phyloP scores from a whole-genome alignment of 2,113 vertebrate species.

The Geococcyx californianus region DNA sequence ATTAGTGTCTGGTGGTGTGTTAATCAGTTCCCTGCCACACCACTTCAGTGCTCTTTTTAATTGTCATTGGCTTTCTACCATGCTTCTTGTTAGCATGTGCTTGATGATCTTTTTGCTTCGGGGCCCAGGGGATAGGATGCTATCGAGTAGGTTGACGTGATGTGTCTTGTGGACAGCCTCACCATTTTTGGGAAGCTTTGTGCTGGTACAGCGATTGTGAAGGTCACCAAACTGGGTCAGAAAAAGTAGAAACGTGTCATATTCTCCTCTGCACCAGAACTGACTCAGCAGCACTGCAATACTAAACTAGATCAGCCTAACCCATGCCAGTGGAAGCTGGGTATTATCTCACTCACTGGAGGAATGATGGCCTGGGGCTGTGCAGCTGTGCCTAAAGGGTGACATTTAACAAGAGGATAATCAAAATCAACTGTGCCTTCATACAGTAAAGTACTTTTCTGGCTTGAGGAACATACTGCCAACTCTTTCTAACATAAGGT shows the following conservation, averaged over 20 bases:
- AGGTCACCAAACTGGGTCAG: background rate
- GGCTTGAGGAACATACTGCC: background rate
- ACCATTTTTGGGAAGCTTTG: background rate
- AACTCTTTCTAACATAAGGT: background rate
- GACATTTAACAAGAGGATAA: slow-evolving; percentile 14
- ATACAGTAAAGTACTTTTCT: background rate
- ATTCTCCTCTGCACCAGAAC: background rate
- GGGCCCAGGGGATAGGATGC: background rate
- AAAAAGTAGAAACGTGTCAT: background rate
- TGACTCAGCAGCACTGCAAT: background rate
- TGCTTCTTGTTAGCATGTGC: background rate
- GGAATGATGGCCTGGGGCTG: background rate
- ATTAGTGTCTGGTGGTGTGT: background rate
- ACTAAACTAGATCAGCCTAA: background rate
- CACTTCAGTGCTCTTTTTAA: background rate
- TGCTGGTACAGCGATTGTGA: background rate
- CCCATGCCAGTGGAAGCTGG: background rate
- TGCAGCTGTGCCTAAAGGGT: slow-evolving; percentile 37
- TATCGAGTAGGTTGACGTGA: background rate
- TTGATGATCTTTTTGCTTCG: background rate
- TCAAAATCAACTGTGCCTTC: slow-evolving; percentile 9
- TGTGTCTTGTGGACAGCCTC: background rate
- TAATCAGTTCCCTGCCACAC: background rate
- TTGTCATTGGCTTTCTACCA: background rate
- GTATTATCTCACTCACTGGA: background rate